Base-by-base conservation (phyloP, 2,797 vertebrate species). In the Danio albolineatus region DNA sequence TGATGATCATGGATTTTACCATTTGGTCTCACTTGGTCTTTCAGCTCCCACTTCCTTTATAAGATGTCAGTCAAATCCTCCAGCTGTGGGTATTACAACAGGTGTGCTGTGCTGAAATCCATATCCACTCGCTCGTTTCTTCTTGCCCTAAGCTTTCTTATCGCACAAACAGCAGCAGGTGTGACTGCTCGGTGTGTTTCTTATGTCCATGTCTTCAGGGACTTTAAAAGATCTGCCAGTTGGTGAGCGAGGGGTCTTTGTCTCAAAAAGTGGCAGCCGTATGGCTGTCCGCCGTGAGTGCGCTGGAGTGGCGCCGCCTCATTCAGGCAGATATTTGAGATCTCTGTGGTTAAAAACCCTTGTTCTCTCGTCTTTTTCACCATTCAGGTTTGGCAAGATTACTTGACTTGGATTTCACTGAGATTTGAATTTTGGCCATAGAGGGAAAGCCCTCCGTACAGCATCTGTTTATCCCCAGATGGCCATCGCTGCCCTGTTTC, bases 391-490 rank as follows among this genome's bases (percentile, higher is more conserved):
- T 13, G 19, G 73, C 67, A 69, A 83, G 90, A 92, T 92, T 90
- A 90, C 77, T 73, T 80, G 90, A 89, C 90, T 91, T 86, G 36
- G 80, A 90, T 93, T 92, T 93, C 91, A 89, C 85, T 67, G 75
- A 83, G 87, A 87, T 89, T 87, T 74, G 12, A 73, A 44, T 76
- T 82, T 60, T 38, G 6, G 66, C 48, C 1, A 5, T 16, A 5
- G 21, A 48, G 17, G 51, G 69, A 41, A 16, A 57, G 48, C 70
- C 4, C 51, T 80, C 81, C 82, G 17, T 86, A 84, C 79, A 87
- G 88, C 92, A 92, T 91, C 92, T 93, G 92, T 89, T 86, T 77
- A 60, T 82, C 83, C 76, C 64, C 78, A 59, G 60, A 70, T 72
- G 28, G 62, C 38, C 65, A 61, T 43, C 28, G 9, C 49, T 80